A percentile compares a stretch with the other conserved stretches of the same genome.
Evolutionary conservation across 2,113 vertebrate genomes (phyloP).

Genomic region (Rostratula benghalensis): DNA sequence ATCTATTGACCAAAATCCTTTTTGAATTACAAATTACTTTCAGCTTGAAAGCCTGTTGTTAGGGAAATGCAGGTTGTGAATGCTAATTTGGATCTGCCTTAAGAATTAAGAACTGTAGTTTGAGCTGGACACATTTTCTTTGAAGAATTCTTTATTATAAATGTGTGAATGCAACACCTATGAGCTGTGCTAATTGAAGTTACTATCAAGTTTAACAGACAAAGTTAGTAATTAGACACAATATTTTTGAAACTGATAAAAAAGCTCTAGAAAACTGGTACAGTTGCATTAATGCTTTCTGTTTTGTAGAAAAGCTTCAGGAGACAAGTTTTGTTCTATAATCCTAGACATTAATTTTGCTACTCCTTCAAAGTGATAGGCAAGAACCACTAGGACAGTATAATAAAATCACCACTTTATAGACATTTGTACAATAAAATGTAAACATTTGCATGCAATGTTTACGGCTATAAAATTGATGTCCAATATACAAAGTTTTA

Average conservation of each 20-base stretch:
- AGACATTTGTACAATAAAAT: background rate
- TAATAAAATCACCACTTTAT: background rate
- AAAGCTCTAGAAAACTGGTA: background rate
- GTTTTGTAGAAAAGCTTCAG: background rate
- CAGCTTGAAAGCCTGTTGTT: conserved; percentile 66
- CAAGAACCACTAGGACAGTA: background rate
- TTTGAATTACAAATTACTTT: conserved; percentile 74
- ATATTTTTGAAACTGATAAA: background rate
- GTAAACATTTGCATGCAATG: background rate
- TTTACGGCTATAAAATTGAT: background rate
- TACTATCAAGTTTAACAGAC: background rate
- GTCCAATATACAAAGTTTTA: background rate
- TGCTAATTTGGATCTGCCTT: conserved; percentile 62
- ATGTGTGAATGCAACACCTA: conserved; percentile 16
- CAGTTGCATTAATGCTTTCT: background rate
- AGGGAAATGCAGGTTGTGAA: conserved; percentile 53
- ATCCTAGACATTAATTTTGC: background rate
- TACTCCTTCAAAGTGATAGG: background rate
- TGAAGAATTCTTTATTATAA: conserved; percentile 5
- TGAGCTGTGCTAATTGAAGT: background rate
- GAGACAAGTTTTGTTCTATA: background rate
- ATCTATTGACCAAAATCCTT: conserved; percentile 56
- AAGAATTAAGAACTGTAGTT: conserved; percentile 48
- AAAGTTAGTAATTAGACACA: background rate
- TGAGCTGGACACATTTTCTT: conserved; percentile 13